A percentile compares a stretch with the other conserved stretches of the same genome.
Evolutionary conservation across 2,797 vertebrate species (phyloP).

Genomic region (Coregonus suidteri): DNA sequence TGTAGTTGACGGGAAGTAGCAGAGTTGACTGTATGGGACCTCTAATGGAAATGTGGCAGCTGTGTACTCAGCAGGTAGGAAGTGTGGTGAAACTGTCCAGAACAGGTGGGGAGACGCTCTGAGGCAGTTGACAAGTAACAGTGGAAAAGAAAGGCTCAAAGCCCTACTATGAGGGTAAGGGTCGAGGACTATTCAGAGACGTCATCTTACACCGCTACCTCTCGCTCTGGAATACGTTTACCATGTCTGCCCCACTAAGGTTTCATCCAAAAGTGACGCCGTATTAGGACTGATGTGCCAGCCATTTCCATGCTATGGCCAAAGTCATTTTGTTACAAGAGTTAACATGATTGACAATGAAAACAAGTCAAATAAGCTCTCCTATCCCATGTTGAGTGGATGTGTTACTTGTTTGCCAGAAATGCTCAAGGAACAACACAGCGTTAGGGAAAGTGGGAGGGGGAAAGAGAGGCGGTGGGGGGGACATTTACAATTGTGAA

Average conservation of each 20-base stretch:
- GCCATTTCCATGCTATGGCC: not conserved
- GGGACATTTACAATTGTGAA: conserved; percentile 30
- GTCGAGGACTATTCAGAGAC: conserved; percentile 27
- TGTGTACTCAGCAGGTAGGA: conserved; percentile 61
- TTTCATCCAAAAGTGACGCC: not conserved
- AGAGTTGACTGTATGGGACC: conserved; percentile 17
- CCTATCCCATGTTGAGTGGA: conserved; percentile 23
- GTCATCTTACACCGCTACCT: conserved; percentile 26
- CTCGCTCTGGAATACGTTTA: not conserved
- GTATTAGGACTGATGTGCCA: not conserved
- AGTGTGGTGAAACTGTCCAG: conserved; percentile 41
- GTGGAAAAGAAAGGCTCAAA: conserved; percentile 34
- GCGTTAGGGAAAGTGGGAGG: not conserved
- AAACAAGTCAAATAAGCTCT: not conserved
- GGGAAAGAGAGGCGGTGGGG: not conserved
- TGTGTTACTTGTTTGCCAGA: conserved; percentile 43
- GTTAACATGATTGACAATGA: not conserved
- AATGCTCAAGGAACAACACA: not conserved
- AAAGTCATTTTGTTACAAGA: not conserved
- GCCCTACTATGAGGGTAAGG: conserved; percentile 22
- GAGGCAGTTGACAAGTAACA: conserved; percentile 39
- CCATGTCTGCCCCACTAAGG: too few relatives aligned
- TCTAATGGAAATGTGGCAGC: conserved; percentile 39
- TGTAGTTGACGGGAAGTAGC: conserved; percentile 26
- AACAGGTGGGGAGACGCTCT: conserved; percentile 42